A percentile compares a stretch with the other conserved stretches of the same genome.
phyloP scores from a whole-genome alignment of 2,113 vertebrate genomes.

The Microcebus tavaratra region DNA sequence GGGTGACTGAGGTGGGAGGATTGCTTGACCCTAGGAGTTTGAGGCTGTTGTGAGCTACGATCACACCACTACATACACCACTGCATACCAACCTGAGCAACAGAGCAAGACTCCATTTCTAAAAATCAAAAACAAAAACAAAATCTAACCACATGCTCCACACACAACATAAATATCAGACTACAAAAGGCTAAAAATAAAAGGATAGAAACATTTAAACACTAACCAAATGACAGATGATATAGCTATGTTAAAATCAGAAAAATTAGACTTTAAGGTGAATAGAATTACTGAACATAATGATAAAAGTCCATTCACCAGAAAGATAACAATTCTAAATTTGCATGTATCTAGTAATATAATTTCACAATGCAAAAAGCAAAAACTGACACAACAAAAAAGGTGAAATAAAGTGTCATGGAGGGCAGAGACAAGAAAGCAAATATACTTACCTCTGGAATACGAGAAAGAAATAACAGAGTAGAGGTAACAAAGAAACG shows the following conservation, averaged over 20 bases:
- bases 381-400: neutral
- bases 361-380: neutral
- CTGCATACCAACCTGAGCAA: no score
- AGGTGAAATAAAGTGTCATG: neutral
- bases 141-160: neutral
- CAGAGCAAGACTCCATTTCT: no score
- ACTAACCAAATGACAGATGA: neutral
- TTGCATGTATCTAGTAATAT: neutral
- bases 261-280: constrained; percentile 14
- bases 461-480: neutral
- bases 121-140: neutral
- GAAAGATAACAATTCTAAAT: constrained; percentile 10
- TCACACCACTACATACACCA: no score
- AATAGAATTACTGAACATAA: neutral
- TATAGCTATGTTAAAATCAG: neutral
- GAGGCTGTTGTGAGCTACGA: no score
- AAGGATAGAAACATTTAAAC: neutral
- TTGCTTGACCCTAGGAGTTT: no score
- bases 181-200: neutral
- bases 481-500: neutral
- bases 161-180: neutral
- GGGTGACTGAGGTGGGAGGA: no score
- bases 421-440: neutral
- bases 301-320: neutral
- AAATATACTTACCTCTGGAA: neutral